Percentiles rank a stretch among this genome's conserved stretches.
Evolutionary conservation across 2,113 vertebrate species (phyloP).

Genomic region (Malurus alboscapulatus): DNA sequence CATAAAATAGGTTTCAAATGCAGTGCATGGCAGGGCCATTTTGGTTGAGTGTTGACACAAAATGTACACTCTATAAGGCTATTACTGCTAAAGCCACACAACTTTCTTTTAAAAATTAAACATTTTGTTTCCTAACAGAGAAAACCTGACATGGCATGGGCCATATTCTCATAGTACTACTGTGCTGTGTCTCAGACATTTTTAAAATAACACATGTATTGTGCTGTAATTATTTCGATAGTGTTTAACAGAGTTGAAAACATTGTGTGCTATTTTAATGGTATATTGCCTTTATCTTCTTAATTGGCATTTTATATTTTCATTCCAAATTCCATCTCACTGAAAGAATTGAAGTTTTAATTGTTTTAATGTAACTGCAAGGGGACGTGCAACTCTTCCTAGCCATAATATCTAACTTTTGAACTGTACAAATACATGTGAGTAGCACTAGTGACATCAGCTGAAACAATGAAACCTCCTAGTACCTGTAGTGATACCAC

Average conservation of each 20-base stretch:
- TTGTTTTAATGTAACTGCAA: background rate
- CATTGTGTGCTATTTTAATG: background rate
- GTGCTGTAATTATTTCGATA: background rate
- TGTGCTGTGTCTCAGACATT: background rate
- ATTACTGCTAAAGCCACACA: background rate
- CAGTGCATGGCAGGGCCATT: background rate
- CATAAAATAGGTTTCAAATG: background rate
- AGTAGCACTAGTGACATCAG: background rate
- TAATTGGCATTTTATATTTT: background rate
- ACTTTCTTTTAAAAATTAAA: background rate
- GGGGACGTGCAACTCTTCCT: background rate
- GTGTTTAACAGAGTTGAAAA: background rate
- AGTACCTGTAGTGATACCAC: background rate
- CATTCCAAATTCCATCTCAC: background rate
- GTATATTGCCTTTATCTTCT: background rate
- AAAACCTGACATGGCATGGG: background rate
- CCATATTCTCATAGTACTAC: background rate
- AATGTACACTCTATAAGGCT: background rate
- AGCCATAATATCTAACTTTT: background rate
- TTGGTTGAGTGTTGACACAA: background rate
- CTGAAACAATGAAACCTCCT: background rate
- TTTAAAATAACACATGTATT: background rate
- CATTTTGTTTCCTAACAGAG: background rate
- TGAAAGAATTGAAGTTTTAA: background rate
- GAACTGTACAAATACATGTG: background rate